Conservation (phyloP, 2,888 invertebrate species). For the Drosophila longiperda region DNA sequence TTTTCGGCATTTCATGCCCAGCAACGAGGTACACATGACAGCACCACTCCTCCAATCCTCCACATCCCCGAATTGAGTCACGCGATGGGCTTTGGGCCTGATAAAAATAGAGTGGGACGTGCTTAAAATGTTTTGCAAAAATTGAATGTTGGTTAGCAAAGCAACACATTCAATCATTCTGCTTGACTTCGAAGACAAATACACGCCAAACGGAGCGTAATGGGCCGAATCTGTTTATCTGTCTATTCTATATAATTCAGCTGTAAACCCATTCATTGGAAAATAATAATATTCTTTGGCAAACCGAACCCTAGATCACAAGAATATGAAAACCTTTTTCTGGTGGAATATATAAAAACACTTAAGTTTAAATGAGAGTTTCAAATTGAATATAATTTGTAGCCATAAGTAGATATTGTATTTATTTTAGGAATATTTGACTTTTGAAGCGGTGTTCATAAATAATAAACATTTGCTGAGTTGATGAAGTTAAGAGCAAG, state of each 20-base stretch:
- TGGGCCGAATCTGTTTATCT: constrained; percentile 24
- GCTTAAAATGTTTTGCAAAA: constrained; percentile 65
- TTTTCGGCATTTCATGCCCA: constrained; percentile 35
- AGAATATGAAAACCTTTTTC: neutral
- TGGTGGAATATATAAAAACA: neutral
- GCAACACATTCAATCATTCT: constrained; percentile 77
- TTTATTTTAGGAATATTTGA: neutral
- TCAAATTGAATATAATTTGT: neutral
- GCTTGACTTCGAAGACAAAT: constrained; percentile 59
- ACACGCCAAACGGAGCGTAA: constrained; percentile 19
- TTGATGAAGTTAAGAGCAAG: too few species aligned
- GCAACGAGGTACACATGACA: constrained; percentile 28
- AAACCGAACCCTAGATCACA: neutral
- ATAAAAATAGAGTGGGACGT: constrained; percentile 66
- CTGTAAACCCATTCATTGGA: neutral
- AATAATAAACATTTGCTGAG: neutral
- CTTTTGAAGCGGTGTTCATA: neutral
- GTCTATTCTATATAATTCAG: neutral
- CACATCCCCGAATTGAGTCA: constrained; percentile 27
- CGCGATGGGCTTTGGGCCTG: constrained; percentile 62
- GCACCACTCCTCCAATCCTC: neutral
- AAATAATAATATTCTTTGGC: neutral
- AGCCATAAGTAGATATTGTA: neutral
- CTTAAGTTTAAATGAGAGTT: too few species aligned
- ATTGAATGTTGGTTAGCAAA: constrained; percentile 77